Conservation (phyloP, 2,113 vertebrate genomes). For the Siniperca chuatsi region DNA sequence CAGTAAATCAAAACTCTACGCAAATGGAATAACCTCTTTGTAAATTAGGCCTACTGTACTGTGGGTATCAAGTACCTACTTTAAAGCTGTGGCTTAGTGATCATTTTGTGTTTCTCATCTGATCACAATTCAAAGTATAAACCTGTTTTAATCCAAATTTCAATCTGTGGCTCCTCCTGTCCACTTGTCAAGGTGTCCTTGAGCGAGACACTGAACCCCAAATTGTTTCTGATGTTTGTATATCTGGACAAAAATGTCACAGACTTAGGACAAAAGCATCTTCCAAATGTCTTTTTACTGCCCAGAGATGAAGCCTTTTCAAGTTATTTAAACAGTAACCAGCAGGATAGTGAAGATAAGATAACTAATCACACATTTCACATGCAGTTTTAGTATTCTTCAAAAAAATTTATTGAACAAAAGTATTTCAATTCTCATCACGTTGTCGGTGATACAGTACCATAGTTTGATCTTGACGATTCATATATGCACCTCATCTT, state of each 20-base stretch:
- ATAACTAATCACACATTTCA: neutral
- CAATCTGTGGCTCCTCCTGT: too few relatives aligned
- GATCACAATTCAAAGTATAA: neutral
- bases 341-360: neutral
- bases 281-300: neutral
- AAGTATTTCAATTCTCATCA: conserved; percentile 86
- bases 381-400: conserved; percentile 67
- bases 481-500: conserved; percentile 83
- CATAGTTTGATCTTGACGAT: conserved; percentile 80
- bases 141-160: neutral
- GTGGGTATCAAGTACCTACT: neutral
- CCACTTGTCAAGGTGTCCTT: neutral
- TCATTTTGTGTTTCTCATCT: neutral
- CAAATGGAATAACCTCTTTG: too few relatives aligned
- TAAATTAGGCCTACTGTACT: neutral
- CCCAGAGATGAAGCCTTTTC: neutral
- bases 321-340: neutral
- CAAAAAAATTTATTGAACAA: conserved; percentile 86
- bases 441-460: conserved; percentile 84
- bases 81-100: neutral
- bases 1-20: neutral
- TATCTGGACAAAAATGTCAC: too few relatives aligned
- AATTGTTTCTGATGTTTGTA: too few relatives aligned
- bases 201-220: too few relatives aligned
- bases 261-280: too few relatives aligned